Conservation (phyloP, 2,113 vertebrate genomes). For the Chaenocephalus aceratus region DNA sequence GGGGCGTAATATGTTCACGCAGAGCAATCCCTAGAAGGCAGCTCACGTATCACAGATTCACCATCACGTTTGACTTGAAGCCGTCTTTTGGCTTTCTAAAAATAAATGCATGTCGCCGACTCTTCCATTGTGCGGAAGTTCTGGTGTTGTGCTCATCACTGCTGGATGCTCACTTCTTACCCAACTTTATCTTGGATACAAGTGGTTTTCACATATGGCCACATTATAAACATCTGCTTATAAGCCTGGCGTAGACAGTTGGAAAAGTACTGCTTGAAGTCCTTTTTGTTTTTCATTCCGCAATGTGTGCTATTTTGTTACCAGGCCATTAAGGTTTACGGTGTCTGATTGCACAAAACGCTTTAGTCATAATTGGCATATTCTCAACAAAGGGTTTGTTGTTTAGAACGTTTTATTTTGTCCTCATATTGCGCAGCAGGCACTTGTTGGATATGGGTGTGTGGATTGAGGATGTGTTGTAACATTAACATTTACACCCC, state of each 20-base stretch:
- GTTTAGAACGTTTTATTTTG: background rate
- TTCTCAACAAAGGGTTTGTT: too few species aligned
- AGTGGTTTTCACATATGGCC: conserved; percentile 32
- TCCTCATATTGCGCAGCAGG: conserved; percentile 17
- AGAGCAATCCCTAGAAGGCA: conserved; percentile 23
- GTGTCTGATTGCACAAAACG: conserved; percentile 11
- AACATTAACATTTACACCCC: conserved; percentile 43
- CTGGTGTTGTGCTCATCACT: background rate
- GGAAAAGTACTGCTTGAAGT: background rate
- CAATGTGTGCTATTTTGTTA: conserved; percentile 33
- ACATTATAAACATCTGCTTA: conserved; percentile 21
- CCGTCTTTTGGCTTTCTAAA: background rate
- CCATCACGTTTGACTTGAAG: background rate
- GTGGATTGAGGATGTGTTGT: background rate
- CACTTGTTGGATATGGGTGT: background rate
- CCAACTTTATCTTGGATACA: conserved; percentile 7
- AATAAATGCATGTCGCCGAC: background rate
- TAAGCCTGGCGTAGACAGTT: background rate
- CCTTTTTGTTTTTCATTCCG: conserved; percentile 1
- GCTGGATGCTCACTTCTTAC: background rate
- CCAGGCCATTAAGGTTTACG: background rate
- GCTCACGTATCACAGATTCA: background rate
- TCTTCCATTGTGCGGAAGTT: conserved; percentile 19
- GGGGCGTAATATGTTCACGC: conserved; percentile 12
- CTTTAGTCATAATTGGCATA: conserved; percentile 38